Percentiles rank a stretch among this genome's conserved stretches.
phyloP scores from a whole-genome alignment of 2,888 invertebrate species.

The Dione vanillae region DNA sequence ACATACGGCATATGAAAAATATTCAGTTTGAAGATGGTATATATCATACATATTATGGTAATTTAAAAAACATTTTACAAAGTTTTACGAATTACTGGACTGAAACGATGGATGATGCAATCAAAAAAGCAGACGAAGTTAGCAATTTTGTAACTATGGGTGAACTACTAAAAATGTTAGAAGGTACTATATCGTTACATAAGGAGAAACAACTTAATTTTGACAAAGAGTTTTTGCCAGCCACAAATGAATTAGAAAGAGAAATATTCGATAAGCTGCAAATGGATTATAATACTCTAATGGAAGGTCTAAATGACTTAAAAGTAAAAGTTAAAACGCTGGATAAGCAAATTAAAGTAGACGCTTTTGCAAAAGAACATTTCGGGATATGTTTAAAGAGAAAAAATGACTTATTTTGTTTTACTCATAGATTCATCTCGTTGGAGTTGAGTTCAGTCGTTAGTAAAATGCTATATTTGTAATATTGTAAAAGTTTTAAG shows the following conservation, averaged over 20 bases:
- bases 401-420: slow-evolving; percentile 57
- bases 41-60: slow-evolving; percentile 62
- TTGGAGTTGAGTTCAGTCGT: slow-evolving; percentile 58
- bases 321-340: slow-evolving; percentile 52
- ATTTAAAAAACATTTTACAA: slow-evolving; percentile 59
- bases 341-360: slow-evolving; percentile 55
- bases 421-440: slow-evolving; percentile 58
- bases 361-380: slow-evolving; percentile 56
- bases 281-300: slow-evolving; percentile 49
- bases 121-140: slow-evolving; percentile 56
- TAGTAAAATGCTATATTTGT: slow-evolving; percentile 47
- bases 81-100: slow-evolving; percentile 60
- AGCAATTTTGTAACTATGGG: slow-evolving; percentile 50
- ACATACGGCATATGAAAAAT: slow-evolving; percentile 52
- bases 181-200: slow-evolving; percentile 56
- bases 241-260: slow-evolving; percentile 53
- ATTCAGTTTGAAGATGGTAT: slow-evolving; percentile 56
- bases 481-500: no score
- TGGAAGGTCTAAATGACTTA: slow-evolving; percentile 51
- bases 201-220: slow-evolving; percentile 57
- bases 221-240: slow-evolving; percentile 56
- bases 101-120: slow-evolving; percentile 55
- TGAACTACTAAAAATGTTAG: slow-evolving; percentile 54
- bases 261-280: slow-evolving; percentile 55
- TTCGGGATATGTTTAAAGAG: slow-evolving; percentile 55